Conservation (phyloP, 2,888 invertebrate genomes). For the Drosophila differens region DNA sequence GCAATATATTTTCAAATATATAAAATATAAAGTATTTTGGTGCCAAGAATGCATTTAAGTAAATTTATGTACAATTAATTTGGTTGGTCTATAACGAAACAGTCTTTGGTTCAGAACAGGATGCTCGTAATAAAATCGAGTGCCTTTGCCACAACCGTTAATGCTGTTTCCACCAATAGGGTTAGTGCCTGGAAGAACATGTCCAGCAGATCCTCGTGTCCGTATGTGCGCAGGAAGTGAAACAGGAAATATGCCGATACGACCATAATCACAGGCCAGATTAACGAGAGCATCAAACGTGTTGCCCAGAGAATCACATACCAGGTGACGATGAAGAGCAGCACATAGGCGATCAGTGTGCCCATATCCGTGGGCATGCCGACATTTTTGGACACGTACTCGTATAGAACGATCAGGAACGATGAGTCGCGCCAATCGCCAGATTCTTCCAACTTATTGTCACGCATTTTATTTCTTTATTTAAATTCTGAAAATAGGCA, state of each 20-base stretch:
- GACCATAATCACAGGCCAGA: slow-evolving; percentile 74
- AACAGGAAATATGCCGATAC: slow-evolving; percentile 54
- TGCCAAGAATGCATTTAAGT: not conserved
- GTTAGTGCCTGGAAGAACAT: not conserved
- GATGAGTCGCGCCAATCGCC: slow-evolving; percentile 45
- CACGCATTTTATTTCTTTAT: slow-evolving; percentile 22
- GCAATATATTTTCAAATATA: slow-evolving; percentile 1
- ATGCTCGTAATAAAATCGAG: slow-evolving; percentile 1
- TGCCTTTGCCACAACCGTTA: slow-evolving; percentile 3
- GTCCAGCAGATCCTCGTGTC: slow-evolving; percentile 22
- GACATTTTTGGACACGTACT: slow-evolving; percentile 71
- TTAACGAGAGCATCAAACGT: slow-evolving; percentile 68
- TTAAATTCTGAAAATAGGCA: not conserved
- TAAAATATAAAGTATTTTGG: slow-evolving; percentile 3
- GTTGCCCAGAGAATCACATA: slow-evolving; percentile 63
- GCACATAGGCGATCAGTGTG: slow-evolving; percentile 66
- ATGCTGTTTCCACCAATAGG: not conserved
- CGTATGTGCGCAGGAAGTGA: slow-evolving; percentile 21
- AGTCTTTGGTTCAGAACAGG: not conserved
- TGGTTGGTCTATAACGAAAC: not conserved
- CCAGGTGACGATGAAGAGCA: slow-evolving; percentile 71
- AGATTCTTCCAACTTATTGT: not conserved
- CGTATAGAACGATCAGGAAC: slow-evolving; percentile 47
- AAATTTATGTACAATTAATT: slow-evolving; percentile 14
- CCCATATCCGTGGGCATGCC: slow-evolving; percentile 60